Evolutionary conservation across 2,113 vertebrate genomes (phyloP), one percentile per base, ranked within the genome.

Genomic region (Apteryx mantelli): DNA sequence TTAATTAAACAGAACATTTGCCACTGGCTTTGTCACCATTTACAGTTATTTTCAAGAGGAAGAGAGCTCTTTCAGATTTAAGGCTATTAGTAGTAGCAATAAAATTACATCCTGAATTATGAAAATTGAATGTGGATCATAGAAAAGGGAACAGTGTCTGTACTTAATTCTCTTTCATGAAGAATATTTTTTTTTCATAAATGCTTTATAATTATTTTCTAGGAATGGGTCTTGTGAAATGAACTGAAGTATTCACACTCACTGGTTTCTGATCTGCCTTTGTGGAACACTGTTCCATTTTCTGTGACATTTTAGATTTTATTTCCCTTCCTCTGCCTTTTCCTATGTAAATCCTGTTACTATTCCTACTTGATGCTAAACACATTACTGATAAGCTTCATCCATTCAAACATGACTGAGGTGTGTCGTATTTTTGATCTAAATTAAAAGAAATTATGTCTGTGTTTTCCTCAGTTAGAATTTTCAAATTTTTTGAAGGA

Each of bases 151-250:
- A 71, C 56, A 83, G 55, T 70, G 63, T 55, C n/a, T 53, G 13
- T 80, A 52, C 55, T 97, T 89, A 93, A 82, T 96, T 97, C 74
- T 38, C 50, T 87, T 75, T 44, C 77, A 85, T 74, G 88, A 95
- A 95, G 82, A 88, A 93, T 89, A 95, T 97, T 91, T 40, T 4
- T n/a, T 96, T 93, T 94, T 91, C 11, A 56, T 91, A 83, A 94
- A 88, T 92, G 80, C 13, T 24, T 30, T 7, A 10, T 81, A 82
- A 77, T 91, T 89, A 71, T 95, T 92, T 96, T 77, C 88, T 84
- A 52, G 53, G 78, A 91, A n/a, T 53, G 78, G 34, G 17, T 94
- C 70, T 97, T 83, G 40, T 61, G 53, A 13, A 55, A 63, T 84
- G 78, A 85, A 65, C 38, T 65, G 68, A n/a, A 80, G 24, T 75